Conservation (phyloP, 2,113 vertebrate genomes). For the Toxotes jaculatrix region DNA sequence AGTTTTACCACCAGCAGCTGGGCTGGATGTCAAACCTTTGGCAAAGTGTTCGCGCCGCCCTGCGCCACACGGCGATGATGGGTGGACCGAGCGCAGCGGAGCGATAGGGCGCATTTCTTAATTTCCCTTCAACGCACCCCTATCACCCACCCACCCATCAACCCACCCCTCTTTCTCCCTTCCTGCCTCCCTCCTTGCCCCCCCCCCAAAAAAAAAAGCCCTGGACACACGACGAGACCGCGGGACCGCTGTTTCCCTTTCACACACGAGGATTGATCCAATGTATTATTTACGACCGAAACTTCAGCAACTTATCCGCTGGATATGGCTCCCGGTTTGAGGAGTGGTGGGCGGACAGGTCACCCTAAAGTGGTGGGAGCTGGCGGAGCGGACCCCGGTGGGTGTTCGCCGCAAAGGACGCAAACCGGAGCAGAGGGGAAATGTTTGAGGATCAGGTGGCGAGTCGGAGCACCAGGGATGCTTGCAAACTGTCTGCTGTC, state of each 20-base stretch:
- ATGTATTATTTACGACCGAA: conserved; percentile 84
- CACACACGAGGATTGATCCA: conserved; percentile 73
- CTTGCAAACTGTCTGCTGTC: conserved; percentile 71
- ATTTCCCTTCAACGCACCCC: conserved; percentile 54
- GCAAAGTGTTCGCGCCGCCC: conserved; percentile 60
- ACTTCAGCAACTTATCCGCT: conserved; percentile 79
- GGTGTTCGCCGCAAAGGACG: conserved; percentile 54
- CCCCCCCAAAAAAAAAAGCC: conserved; percentile 32
- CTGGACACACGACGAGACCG: conserved; percentile 73
- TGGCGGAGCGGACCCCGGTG: conserved; percentile 55
- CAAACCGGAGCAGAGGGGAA: conserved; percentile 62
- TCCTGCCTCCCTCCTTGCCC: not conserved
- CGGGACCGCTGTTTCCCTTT: conserved; percentile 58
- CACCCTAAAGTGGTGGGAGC: conserved; percentile 57
- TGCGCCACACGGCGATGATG: conserved; percentile 76
- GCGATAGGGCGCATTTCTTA: conserved; percentile 75
- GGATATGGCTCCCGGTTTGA: conserved; percentile 85
- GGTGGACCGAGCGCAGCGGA: conserved; percentile 72
- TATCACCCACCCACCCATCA: conserved; percentile 5
- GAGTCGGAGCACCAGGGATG: conserved; percentile 71
- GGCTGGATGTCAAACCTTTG: conserved; percentile 54
- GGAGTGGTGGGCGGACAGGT: conserved; percentile 72
- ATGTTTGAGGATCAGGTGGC: conserved; percentile 67
- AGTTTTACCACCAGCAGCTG: conserved; percentile 13
- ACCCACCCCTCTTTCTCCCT: not conserved